These are phyloP conservation scores for Amphimedon queenslandica DNA, from an alignment of 37 sponge, comb jelly and placozoan genomes.

Conservation along the genomic window DNA sequence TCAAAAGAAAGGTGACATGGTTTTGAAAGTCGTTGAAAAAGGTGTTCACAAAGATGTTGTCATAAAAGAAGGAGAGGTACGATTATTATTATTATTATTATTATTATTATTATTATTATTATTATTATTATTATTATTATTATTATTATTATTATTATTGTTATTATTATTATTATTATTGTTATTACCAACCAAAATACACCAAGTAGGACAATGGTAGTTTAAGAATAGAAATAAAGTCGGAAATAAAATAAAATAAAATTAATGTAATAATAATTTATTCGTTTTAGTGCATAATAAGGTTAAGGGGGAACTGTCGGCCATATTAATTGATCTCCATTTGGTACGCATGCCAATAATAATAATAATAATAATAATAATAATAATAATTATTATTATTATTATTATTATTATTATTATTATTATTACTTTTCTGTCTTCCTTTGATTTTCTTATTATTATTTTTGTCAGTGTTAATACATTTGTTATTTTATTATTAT, in stretches of 20 bases:
- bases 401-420: background rate
- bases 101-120: conserved; percentile 36
- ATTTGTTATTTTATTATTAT: too few relatives aligned
- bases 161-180: conserved; percentile 77
- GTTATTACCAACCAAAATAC: conserved; percentile 71
- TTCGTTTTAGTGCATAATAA: too few relatives aligned
- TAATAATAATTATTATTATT: too few relatives aligned
- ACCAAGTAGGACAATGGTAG: too few relatives aligned
- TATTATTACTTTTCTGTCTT: background rate
- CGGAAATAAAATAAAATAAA: too few relatives aligned
- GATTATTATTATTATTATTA: background rate
- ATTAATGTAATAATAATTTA: too few relatives aligned
- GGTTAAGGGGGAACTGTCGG: too few relatives aligned
- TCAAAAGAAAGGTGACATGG: conserved; percentile 87
- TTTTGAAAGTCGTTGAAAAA: conserved; percentile 88
- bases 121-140: conserved; percentile 74
- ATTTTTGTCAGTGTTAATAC: too few relatives aligned
- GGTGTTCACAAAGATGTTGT: conserved; percentile 80
- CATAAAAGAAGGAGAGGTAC: conserved; percentile 92
- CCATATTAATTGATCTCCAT: too few relatives aligned
- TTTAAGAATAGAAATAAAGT: conserved; percentile 81
- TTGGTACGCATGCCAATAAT: too few relatives aligned
- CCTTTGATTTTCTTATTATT: too few relatives aligned
- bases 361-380: too few relatives aligned
- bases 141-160: conserved; percentile 89